phyloP scores from a whole-genome alignment of 2,113 vertebrate genomes.

The Lepus americanus region DNA sequence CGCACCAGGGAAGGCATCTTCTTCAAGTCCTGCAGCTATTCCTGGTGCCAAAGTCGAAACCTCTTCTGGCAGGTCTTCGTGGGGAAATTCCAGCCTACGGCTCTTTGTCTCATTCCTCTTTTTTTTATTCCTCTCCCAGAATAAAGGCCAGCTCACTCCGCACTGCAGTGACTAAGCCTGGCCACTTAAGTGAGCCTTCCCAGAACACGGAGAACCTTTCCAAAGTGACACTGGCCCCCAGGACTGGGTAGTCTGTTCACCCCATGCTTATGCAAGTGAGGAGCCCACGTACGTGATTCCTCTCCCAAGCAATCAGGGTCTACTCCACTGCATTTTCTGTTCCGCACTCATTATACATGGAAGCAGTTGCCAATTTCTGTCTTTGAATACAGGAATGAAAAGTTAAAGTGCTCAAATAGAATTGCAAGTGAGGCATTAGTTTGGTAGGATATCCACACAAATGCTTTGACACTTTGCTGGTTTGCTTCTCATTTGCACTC shows the following conservation, averaged over 20 bases:
- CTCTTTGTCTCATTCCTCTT: neutral
- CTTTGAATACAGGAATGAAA: conserved; percentile 1
- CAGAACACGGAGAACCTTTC: conserved; percentile 62
- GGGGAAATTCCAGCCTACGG: neutral
- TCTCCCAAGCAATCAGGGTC: neutral
- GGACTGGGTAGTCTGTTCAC: conserved; percentile 53
- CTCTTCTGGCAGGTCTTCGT: neutral
- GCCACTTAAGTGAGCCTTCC: conserved; percentile 68
- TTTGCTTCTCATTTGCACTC: neutral
- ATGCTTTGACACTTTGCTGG: neutral
- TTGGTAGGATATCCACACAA: neutral
- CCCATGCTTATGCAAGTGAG: neutral
- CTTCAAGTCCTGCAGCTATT: neutral
- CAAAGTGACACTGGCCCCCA: neutral
- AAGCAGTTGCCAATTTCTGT: conserved; percentile 10
- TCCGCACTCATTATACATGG: neutral
- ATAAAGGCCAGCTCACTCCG: conserved; percentile 58
- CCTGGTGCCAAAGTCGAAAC: neutral
- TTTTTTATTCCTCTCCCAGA: conserved; percentile 37
- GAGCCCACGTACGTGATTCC: neutral
- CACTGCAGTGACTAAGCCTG: conserved; percentile 69
- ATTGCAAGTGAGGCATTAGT: neutral
- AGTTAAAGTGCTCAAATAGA: neutral
- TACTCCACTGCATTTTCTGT: neutral
- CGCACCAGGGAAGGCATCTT: neutral